Evolutionary conservation across 2,797 vertebrate genomes (phyloP), one percentile per base, ranked within the genome.

Genomic region (Chelidonichthys spinosus): DNA sequence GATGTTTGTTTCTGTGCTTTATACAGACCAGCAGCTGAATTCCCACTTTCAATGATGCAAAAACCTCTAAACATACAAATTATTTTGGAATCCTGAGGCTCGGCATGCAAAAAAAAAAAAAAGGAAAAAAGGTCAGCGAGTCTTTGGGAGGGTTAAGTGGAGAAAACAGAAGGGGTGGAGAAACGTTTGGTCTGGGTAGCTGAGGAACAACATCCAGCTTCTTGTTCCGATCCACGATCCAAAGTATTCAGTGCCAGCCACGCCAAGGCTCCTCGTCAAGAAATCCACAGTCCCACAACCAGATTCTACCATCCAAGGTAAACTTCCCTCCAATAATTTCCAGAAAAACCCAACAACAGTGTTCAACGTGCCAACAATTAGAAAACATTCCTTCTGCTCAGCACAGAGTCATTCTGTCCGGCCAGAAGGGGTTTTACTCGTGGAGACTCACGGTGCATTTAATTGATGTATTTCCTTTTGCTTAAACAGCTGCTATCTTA

Each of bases 251-350:
- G 37, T 77, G 49, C 67, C 72, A 77, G 76, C 59, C 63, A 61
- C 47, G 53, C 55, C 36, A 74, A 69, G 47, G 35, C n/a, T 84
- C 40, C 36, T 63, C 74, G 73, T 82, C 68, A 64, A 64, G 74
- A 80, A 78, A 63, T 71, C 33, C 55, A 76, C 65, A 67, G 49
- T 73, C 84, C 78, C 82, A 76, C 65, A 71, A 81, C 78, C 37
- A 79, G 76, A 78, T 47, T 37, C 15, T 14, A 35, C 72, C 76
- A 72, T 82, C 81, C 84, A 84, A 85, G 70, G 70, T 82, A 70
- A 85, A 84, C 54, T 70, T 69, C 8, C 37, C 56, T 50, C 49
- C 58, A 69, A 35, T 32, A 68, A 75, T 82, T 84, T 78, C 75
- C 78, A 85, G 70, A 83, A 85, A 25, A 83, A 78, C 3, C 42